A percentile compares a stretch with the other conserved stretches of the same genome.
Evolutionary conservation across 2,888 invertebrate genomes (phyloP).

Genomic region (Oxystoma pomonae): DNA sequence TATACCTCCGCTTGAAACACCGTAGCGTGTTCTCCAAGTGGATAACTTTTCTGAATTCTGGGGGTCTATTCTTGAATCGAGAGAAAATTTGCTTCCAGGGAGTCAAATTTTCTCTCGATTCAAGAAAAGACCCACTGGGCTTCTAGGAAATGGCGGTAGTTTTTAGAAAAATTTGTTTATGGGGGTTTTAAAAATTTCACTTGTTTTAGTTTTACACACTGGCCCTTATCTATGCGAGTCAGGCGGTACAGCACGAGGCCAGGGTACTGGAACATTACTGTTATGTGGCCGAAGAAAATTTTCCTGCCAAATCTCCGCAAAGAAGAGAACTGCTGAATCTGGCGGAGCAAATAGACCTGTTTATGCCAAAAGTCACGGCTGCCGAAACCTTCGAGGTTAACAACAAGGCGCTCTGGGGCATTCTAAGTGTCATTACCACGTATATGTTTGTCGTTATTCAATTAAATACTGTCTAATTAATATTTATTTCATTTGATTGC

Average conservation of each 20-base stretch:
- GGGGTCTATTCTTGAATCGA: too few relatives aligned
- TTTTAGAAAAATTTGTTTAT: too few relatives aligned
- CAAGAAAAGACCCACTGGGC: too few relatives aligned
- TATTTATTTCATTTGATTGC: too few relatives aligned
- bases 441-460: constrained; percentile 25
- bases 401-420: constrained; percentile 13
- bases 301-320: constrained; percentile 14
- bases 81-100: too few relatives aligned
- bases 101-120: too few relatives aligned
- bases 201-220: constrained; percentile 16
- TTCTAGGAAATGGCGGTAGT: too few relatives aligned
- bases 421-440: constrained; percentile 16
- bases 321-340: constrained; percentile 19
- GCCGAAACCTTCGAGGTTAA: constrained; percentile 18
- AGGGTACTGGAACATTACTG: constrained; percentile 19
- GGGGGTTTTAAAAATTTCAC: too few relatives aligned
- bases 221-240: constrained; percentile 13
- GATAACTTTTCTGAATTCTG: too few relatives aligned
- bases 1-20: too few relatives aligned
- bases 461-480: constrained; percentile 19
- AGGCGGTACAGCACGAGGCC: constrained; percentile 14
- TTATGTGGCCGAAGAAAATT: constrained; percentile 19
- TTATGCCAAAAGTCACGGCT: constrained; percentile 15
- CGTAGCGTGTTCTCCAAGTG: too few relatives aligned
- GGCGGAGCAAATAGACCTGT: constrained; percentile 15